A percentile compares a stretch with the other conserved stretches of the same genome.
Evolutionary conservation across 2,888 invertebrate species (phyloP).

Genomic region (Agonopterix subpropinquella): DNA sequence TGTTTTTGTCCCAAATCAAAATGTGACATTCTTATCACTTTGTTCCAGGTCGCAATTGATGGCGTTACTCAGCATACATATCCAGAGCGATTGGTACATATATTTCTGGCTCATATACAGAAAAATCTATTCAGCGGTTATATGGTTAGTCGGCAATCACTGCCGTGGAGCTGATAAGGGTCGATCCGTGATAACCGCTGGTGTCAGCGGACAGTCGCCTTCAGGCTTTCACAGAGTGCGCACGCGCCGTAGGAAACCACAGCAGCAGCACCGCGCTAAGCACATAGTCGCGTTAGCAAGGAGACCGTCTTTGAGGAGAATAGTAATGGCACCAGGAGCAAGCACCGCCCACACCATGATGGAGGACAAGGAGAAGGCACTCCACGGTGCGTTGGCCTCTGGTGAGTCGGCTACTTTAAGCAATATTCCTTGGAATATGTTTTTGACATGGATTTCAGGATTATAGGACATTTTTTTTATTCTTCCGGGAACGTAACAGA

Average conservation of each 20-base stretch:
- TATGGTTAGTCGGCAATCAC: conserved; percentile 67
- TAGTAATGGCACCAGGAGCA: conserved; percentile 75
- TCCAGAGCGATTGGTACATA: conserved; percentile 57
- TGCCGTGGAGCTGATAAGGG: conserved; percentile 68
- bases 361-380: conserved; percentile 69
- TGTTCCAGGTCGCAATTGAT: conserved; percentile 68
- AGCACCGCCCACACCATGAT: conserved; percentile 72
- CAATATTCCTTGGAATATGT: background rate
- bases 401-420: conserved; percentile 29
- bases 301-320: conserved; percentile 63
- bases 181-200: conserved; percentile 63
- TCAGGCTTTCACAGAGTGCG: conserved; percentile 64
- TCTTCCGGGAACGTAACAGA: too few relatives aligned
- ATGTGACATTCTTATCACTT: conserved; percentile 9
- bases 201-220: conserved; percentile 58
- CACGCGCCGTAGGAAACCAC: conserved; percentile 59
- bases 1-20: too few relatives aligned
- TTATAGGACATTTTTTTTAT: too few relatives aligned
- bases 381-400: conserved; percentile 47
- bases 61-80: conserved; percentile 61
- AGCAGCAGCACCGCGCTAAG: conserved; percentile 50
- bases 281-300: conserved; percentile 60
- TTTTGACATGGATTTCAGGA: too few relatives aligned
- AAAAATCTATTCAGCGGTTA: conserved; percentile 61
- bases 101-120: conserved; percentile 63